Percentiles rank a stretch among this genome's conserved stretches.
Conservation (phyloP, 2,888 invertebrate genomes). For the Brassicogethes aeneus region DNA sequence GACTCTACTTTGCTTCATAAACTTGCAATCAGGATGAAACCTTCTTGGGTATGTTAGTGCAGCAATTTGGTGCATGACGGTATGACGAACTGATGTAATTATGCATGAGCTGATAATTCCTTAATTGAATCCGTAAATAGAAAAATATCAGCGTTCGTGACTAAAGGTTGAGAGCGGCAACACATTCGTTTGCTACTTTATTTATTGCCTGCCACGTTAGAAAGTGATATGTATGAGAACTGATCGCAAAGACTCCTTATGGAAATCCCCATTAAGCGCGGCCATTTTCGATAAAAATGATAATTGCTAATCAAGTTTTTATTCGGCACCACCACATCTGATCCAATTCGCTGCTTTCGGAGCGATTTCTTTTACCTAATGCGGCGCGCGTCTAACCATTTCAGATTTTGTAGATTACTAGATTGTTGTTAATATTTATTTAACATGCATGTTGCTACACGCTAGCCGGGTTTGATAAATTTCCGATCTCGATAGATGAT, state of each 20-base stretch:
- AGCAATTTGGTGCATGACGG: too few relatives aligned
- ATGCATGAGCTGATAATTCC: constrained; percentile 23
- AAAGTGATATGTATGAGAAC: constrained; percentile 33
- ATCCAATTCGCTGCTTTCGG: too few relatives aligned
- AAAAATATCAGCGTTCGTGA: constrained; percentile 23
- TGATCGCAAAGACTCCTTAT: constrained; percentile 16
- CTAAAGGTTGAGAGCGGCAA: constrained; percentile 18
- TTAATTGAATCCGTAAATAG: constrained; percentile 21
- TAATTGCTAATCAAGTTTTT: too few relatives aligned
- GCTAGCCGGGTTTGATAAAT: background rate
- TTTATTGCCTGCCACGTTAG: constrained; percentile 31
- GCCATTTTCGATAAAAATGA: background rate
- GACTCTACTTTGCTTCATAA: too few relatives aligned
- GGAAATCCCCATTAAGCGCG: constrained; percentile 10
- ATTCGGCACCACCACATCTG: too few relatives aligned
- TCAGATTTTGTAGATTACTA: too few relatives aligned
- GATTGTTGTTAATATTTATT: constrained; percentile 15
- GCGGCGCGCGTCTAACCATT: too few relatives aligned
- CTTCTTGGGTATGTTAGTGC: too few relatives aligned
- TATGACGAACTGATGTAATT: constrained; percentile 20
- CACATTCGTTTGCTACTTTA: constrained; percentile 27
- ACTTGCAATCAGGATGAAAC: too few relatives aligned
- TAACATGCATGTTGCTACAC: constrained; percentile 18
- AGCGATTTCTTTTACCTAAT: too few relatives aligned
- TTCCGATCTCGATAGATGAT: background rate